Evolutionary conservation across 2,888 invertebrate species (phyloP).

Genomic region (Acleris sparsana): DNA sequence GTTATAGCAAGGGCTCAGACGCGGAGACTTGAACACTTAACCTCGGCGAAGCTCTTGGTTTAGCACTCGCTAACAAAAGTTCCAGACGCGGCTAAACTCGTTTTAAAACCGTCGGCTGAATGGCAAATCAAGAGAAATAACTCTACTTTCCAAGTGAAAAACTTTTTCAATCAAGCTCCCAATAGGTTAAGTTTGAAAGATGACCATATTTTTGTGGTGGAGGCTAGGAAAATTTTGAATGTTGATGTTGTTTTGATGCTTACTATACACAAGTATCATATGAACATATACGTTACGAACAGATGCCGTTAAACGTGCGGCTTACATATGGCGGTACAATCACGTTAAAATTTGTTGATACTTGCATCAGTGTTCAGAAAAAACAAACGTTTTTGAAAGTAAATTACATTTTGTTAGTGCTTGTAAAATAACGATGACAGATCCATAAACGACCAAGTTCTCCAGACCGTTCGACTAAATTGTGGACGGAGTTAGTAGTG

Average conservation of each 20-base stretch:
- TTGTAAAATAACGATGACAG: not conserved
- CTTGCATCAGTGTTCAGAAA: too few species aligned
- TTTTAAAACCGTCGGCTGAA: conserved; percentile 30
- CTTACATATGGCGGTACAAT: too few species aligned
- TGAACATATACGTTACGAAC: too few species aligned
- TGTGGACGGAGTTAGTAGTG: conserved; percentile 1
- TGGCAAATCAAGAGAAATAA: conserved; percentile 26
- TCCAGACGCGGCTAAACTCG: conserved; percentile 16
- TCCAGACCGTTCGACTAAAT: conserved; percentile 13
- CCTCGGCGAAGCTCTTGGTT: conserved; percentile 16
- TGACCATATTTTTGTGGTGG: conserved; percentile 1
- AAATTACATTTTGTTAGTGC: not conserved
- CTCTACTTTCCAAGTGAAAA: conserved; percentile 39
- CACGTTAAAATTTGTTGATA: too few species aligned
- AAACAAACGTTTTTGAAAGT: too few species aligned
- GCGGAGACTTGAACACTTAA: conserved; percentile 22
- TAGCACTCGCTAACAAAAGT: conserved; percentile 5
- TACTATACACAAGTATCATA: not conserved
- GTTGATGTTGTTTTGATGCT: not conserved
- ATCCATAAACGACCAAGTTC: conserved; percentile 6
- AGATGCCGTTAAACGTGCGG: too few species aligned
- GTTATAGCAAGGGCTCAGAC: conserved; percentile 18
- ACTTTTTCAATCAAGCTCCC: conserved; percentile 50
- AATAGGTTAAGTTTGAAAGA: conserved; percentile 28
- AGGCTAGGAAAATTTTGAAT: conserved; percentile 1